Base-by-base conservation (phyloP, 1,140 invertebrate species). In the Druon quercuslanigerum region DNA sequence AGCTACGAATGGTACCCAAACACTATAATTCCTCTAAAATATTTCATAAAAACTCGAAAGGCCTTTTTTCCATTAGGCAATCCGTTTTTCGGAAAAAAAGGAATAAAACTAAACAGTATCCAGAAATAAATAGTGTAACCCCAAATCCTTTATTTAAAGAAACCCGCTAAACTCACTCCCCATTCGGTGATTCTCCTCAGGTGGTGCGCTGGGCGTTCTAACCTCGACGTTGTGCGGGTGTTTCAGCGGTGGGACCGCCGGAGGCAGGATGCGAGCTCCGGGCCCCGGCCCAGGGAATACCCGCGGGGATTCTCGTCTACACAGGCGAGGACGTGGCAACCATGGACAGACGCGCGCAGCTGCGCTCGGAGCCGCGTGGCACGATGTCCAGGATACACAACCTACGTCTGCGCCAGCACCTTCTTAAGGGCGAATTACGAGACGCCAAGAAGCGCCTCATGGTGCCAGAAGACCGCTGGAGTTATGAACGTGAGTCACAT, bases 391-490 rank as follows among this genome's bases (percentile, higher is more conserved):
- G 84, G 88, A 93, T 93, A 79, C 89, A 89, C 87, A 92, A 89
- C 82, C 91, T 93, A 76, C 89, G 92, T 77, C 87, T 89, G 81
- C 91, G 90, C 83, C 93, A 93, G 86, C 91, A 90, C 79, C 90
- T 91, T 83, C 91, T 93, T 85, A 93, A 92, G 77, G 84, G 86
- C 56, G 92, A 93, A 82, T 77, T 94, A 12, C 91, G 80, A 87
- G 90, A 89, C 78, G 91, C 84, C 80, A 92, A 86, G 87, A 93
- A 74, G 76, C 84, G 90, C 71, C 83, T 91, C 14, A 92, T 93
- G 87, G 90, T 94, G 79, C 92, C 93, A 56, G 87, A 92, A 54
- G 85, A 86, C 46, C 90, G 92, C 73, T 94, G 93, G 93, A 93
- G 90, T 81, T 94, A 92, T 87, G 93, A 94, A 84, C 92, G 93